Percentiles rank a stretch among this genome's conserved stretches.
phyloP scores from a whole-genome alignment of 2,888 invertebrate genomes.

The Parochlus steinenii region DNA sequence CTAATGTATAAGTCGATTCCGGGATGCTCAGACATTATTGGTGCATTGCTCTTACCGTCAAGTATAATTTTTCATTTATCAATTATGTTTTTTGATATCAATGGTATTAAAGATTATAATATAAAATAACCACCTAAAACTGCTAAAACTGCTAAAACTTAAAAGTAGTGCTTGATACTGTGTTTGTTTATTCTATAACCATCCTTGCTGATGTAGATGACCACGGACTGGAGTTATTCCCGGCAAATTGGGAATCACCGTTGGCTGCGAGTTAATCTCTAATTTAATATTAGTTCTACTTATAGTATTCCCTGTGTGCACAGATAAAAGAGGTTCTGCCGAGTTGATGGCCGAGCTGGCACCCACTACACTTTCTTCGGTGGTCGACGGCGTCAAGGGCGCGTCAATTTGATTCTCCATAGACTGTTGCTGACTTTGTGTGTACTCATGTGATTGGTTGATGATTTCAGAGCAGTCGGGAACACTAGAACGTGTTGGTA shows the following conservation, averaged over 20 bases:
- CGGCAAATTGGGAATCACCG: constrained; percentile 14
- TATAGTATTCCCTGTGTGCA: constrained; percentile 1
- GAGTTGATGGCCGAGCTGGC: constrained; percentile 5
- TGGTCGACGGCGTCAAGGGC: constrained; percentile 13
- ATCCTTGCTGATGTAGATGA: constrained; percentile 15
- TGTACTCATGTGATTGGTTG: constrained; percentile 36
- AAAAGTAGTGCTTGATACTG: too few relatives aligned
- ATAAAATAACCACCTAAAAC: too few relatives aligned
- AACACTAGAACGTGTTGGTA: constrained; percentile 37
- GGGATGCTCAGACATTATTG: too few relatives aligned
- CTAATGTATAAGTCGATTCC: too few relatives aligned
- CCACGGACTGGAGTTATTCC: constrained; percentile 14
- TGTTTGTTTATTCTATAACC: constrained; percentile 14
- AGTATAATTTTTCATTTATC: neutral
- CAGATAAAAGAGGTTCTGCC: constrained; percentile 2
- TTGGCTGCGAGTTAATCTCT: constrained; percentile 9
- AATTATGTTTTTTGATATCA: too few relatives aligned
- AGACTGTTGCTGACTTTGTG: constrained; percentile 44
- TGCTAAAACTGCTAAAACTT: too few relatives aligned
- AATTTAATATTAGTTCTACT: constrained; percentile 11
- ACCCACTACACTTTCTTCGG: constrained; percentile 14
- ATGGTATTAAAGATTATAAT: too few relatives aligned
- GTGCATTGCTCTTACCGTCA: too few relatives aligned
- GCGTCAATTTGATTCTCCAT: constrained; percentile 1
- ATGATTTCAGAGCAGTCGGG: constrained; percentile 29